Conservation (phyloP, 2,797 vertebrate species). For the Epinephelus malabaricus region DNA sequence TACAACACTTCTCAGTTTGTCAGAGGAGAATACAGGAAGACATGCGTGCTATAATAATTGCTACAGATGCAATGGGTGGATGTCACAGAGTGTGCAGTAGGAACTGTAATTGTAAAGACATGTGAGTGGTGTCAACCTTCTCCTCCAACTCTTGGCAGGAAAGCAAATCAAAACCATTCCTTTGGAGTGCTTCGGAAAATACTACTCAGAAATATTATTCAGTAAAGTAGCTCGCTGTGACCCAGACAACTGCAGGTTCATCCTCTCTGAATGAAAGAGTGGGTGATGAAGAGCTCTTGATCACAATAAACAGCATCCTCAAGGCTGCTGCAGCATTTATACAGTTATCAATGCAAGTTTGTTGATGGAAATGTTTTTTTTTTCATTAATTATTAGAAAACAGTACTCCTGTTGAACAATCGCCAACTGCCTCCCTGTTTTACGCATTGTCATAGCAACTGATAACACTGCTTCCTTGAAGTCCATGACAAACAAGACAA, state of each 20-base stretch:
- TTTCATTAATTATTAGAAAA: conserved; percentile 28
- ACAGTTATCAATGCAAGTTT: conserved; percentile 26
- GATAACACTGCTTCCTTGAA: conserved; percentile 42
- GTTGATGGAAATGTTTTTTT: conserved; percentile 23
- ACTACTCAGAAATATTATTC: background rate
- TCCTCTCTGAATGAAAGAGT: conserved; percentile 9
- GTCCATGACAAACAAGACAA: conserved; percentile 39
- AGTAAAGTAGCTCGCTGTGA: background rate
- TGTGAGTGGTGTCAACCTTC: background rate
- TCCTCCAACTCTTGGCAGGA: background rate
- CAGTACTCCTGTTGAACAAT: conserved; percentile 30
- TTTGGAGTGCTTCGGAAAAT: background rate
- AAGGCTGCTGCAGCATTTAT: conserved; percentile 30
- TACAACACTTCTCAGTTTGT: conserved; percentile 9
- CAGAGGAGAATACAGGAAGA: conserved; percentile 4
- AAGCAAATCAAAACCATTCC: background rate
- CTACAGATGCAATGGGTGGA: background rate
- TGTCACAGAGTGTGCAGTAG: background rate
- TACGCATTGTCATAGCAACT: conserved; percentile 65
- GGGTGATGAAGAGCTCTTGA: conserved; percentile 14
- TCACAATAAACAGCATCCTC: conserved; percentile 28
- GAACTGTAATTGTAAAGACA: background rate
- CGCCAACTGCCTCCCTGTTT: conserved; percentile 37
- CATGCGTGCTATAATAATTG: conserved; percentile 1
- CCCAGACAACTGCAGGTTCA: background rate